phyloP scores from a whole-genome alignment of 2,888 invertebrate species.

The Idaea biselata region DNA sequence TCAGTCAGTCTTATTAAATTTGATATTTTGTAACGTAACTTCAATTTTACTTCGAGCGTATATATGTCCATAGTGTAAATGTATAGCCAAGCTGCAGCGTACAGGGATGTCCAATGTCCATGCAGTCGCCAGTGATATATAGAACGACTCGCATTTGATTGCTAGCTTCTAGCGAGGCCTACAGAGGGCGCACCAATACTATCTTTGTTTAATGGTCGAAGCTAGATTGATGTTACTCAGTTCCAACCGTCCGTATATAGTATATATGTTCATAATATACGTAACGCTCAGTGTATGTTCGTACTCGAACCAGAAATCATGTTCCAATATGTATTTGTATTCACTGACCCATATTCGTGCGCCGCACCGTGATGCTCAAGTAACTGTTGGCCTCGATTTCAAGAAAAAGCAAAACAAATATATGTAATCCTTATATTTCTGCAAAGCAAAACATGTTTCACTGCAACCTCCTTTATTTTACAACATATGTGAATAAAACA shows the following conservation, averaged over 20 bases:
- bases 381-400: slow-evolving; percentile 3
- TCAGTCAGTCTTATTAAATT: too few relatives aligned
- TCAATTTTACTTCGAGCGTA: not conserved
- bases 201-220: slow-evolving; percentile 3
- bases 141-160: slow-evolving; percentile 24
- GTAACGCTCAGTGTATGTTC: not conserved
- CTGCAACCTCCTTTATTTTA: not conserved
- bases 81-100: not conserved
- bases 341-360: slow-evolving; percentile 3
- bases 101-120: slow-evolving; percentile 6
- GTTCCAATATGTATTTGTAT: slow-evolving; percentile 4
- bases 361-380: not conserved
- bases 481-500: not conserved
- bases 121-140: slow-evolving; percentile 29
- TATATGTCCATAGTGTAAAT: not conserved
- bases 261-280: not conserved
- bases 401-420: not conserved
- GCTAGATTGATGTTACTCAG: not conserved
- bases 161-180: slow-evolving; percentile 10
- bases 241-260: not conserved
- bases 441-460: not conserved
- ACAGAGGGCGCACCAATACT: not conserved
- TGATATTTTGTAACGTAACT: not conserved
- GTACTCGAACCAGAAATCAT: not conserved
- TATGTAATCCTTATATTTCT: not conserved